Evolutionary conservation across 2,797 vertebrate genomes (phyloP).

Genomic region (Sebastes melanostomus): DNA sequence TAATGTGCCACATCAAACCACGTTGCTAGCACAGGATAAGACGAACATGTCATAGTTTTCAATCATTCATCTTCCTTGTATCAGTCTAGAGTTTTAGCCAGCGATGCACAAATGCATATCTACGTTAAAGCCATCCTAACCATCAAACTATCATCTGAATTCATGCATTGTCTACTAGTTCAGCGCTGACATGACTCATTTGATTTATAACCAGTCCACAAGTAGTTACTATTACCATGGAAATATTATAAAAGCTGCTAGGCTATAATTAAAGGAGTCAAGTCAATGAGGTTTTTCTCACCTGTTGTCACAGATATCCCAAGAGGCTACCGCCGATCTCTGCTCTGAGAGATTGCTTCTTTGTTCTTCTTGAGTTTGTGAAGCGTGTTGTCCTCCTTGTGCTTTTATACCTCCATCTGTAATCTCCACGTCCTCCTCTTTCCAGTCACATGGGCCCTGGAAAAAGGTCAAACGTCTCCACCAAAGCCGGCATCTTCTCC

Average conservation of each 20-base stretch:
- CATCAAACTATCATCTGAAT: neutral
- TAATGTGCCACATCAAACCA: neutral
- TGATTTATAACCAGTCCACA: neutral
- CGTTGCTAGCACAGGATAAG: neutral
- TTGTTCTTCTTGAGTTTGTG: conserved; percentile 13
- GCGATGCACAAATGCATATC: neutral
- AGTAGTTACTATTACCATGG: neutral
- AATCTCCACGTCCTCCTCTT: conserved; percentile 66
- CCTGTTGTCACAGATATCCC: conserved; percentile 63
- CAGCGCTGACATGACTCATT: neutral
- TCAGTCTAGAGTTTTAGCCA: neutral
- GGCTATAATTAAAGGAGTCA: neutral
- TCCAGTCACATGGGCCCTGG: conserved; percentile 64
- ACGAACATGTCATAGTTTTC: neutral
- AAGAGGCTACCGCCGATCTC: conserved; percentile 30
- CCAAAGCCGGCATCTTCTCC: conserved; percentile 7
- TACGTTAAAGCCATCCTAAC: neutral
- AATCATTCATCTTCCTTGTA: neutral
- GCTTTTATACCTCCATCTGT: conserved; percentile 70
- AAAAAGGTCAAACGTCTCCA: conserved; percentile 47
- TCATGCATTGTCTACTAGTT: neutral
- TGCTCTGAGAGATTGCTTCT: conserved; percentile 18
- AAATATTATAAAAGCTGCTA: neutral
- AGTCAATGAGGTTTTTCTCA: conserved; percentile 29
- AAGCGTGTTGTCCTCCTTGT: neutral